Evolutionary conservation across 2,888 invertebrate genomes (phyloP), one percentile per base, ranked within the genome.

Genomic region (Eristalis intricaria): DNA sequence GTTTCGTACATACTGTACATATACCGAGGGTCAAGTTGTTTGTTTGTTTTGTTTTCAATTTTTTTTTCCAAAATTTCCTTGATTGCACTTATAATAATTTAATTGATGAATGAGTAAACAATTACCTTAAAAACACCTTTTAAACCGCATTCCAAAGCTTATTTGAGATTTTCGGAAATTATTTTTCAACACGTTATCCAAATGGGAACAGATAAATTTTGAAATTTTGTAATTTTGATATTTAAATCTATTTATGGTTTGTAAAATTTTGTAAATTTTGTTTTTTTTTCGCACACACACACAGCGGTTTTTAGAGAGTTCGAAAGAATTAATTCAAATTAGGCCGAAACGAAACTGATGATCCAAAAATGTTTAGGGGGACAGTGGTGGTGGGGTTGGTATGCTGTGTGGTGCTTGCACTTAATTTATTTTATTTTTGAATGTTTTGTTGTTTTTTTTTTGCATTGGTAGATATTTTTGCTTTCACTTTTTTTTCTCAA

Each of bases 331-430:
- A 23, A 29, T 50, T 50, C 19, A 82, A 78, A 68, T 65, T 50
- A 86, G 70, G 83, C 83, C 84, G 43, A 87, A 64, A 58, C 10
- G 32, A 78, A 29, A 58, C 26, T 32, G 56, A 68, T 43, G 58
- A 76, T 68, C 77, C 75, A 68, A 68, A 83, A 56, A 43, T 38
- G 38, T 38, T 38, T 11, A 1, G 11, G 50, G 50, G 19, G 50
- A 1, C 15, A 43, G n/a, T 43, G 43, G 43, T 43, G 43, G 35
- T 58, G 23, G 35, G 22, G 43, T 64, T 66, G 61, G 61, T 63
- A 61, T 65, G 86, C 87, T 84, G 87, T 87, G 87, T 87, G 87
- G 79, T 69, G 87, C 80, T 76, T 74, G 58, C 79, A 84, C 80
- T 87, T 80, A 32, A 63, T 65, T 80, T 84, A 87, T 26, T 40